Evolutionary conservation across 2,113 vertebrate species (phyloP).

Genomic region (Maccullochella peelii): DNA sequence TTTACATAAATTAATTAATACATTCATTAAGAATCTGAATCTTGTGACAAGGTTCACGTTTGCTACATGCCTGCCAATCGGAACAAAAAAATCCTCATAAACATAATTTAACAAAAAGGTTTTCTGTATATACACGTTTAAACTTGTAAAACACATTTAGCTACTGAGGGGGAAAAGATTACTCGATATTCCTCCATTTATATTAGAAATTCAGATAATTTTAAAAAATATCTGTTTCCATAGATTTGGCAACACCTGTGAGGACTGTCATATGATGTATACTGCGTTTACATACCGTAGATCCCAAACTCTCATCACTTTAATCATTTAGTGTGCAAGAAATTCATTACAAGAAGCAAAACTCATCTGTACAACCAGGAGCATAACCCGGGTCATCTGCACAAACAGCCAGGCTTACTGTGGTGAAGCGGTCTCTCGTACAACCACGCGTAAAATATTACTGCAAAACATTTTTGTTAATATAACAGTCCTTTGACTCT

Average conservation of each 20-base stretch:
- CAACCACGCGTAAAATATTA: constrained; percentile 73
- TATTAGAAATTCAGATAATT: not conserved
- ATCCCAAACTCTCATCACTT: no score
- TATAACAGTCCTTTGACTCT: constrained; percentile 47
- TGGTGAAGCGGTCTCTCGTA: constrained; percentile 44
- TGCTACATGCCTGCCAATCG: constrained; percentile 7
- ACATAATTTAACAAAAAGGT: not conserved
- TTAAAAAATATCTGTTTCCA: not conserved
- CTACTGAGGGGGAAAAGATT: not conserved
- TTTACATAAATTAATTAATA: no score
- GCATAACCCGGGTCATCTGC: constrained; percentile 32
- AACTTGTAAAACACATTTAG: not conserved
- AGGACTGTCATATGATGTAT: not conserved
- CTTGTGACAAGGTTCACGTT: constrained; percentile 14
- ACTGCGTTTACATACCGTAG: no score
- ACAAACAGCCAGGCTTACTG: constrained; percentile 61
- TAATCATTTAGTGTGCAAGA: not conserved
- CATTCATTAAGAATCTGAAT: constrained; percentile 17
- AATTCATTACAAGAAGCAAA: not conserved
- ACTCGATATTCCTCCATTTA: not conserved
- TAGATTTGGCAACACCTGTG: not conserved
- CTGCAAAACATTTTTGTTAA: constrained; percentile 69
- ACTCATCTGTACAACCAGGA: not conserved
- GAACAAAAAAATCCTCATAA: constrained; percentile 5
- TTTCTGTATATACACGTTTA: not conserved